Base-by-base conservation (phyloP, 2,888 invertebrate genomes). In the Rutpela maculata region DNA sequence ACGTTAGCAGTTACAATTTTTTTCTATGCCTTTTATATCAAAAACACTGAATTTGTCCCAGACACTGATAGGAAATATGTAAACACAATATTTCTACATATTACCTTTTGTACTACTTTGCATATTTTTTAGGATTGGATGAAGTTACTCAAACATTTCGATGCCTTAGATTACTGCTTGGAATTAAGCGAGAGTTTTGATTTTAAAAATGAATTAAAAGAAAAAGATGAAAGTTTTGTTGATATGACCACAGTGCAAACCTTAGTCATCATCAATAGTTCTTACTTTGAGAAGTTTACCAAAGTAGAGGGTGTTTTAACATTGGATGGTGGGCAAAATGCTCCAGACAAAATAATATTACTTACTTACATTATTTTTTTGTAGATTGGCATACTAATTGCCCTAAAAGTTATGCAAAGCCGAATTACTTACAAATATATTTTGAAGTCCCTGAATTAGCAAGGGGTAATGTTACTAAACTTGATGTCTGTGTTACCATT, bases 51-150 rank as follows among this genome's bases (percentile, higher is more conserved):
- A n/a, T 15, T 1, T 0, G 31, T 77, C 17, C 73, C 73, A 26
- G 76, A 77, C 59, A 69, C 55, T 56, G 76, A 77, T 69, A 65
- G 38, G 17, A 65, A 65, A 35, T 50, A 77, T 56, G 76, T 77
- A 65, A 74, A 35, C 31, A 18, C 7, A 26, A 31, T 35, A 35
- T 15, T 31, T 59, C 9, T 18, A 35, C 12, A 43, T n/a, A 50
- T 15, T 11, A 18, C 35, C 59, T 31, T 57, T 26, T 12, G 7
- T 22, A 26, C 35, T 19, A n/a, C 10, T 59, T 57, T 19, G 31
- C 3, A 22, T 73, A n/a, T 56, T 68, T 66, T 43, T 1, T 18
- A 77, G 76, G 76, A 77, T 56, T 77, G 76, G 76, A 55, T 73
- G 26, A 35, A 62, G 19, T 31, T 77, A 35, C 22, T 77, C n/a